Percentiles rank a stretch among this genome's conserved stretches.
These are phyloP conservation scores for Papilio aristodemus DNA, from an alignment of 1,140 invertebrate genomes.

Conservation along the genomic window DNA sequence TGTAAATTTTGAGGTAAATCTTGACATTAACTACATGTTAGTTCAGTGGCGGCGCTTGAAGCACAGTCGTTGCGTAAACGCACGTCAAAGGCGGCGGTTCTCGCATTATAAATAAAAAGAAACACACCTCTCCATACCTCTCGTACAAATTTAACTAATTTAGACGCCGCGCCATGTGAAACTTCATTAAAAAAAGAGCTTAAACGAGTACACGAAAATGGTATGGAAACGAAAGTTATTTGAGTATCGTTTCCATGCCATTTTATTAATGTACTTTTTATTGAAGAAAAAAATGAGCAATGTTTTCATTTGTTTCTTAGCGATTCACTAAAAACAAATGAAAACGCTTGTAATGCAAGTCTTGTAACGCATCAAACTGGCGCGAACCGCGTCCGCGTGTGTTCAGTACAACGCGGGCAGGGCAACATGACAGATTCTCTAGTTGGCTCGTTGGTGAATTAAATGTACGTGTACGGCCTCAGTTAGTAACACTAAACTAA, in stretches of 20 bases:
- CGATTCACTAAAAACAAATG: no score
- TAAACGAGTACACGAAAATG: constrained; percentile 1
- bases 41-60: neutral
- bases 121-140: neutral
- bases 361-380: no score
- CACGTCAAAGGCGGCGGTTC: neutral
- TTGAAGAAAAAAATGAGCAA: no score
- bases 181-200: neutral
- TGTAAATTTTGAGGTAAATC: neutral
- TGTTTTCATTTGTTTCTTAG: no score
- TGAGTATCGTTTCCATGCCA: no score
- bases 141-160: constrained; percentile 20
- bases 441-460: no score
- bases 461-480: no score
- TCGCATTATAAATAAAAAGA: constrained; percentile 11
- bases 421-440: no score
- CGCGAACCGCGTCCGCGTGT: no score
- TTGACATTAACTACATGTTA: neutral
- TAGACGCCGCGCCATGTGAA: neutral
- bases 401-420: no score
- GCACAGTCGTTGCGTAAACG: neutral
- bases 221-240: neutral
- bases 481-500: no score
- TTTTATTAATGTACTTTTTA: neutral
- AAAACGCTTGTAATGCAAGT: no score